Base-by-base conservation (phyloP, 2,888 invertebrate genomes). In the Torymus aiolomorphi region DNA sequence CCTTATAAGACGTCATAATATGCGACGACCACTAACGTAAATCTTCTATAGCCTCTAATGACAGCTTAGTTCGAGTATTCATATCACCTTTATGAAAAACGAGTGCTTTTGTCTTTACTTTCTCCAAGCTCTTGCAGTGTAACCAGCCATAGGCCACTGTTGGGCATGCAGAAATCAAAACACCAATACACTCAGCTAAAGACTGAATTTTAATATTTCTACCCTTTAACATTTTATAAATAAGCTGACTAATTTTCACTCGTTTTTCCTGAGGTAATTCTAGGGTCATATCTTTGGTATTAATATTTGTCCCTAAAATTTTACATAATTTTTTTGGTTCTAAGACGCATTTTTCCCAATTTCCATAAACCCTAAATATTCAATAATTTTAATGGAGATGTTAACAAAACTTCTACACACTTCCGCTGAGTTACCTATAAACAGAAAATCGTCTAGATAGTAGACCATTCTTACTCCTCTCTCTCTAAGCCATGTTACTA, bases 151-250 rank as follows among this genome's bases (percentile, higher is more conserved):
- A 83, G 1, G 77, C 56, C 16, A 82, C 54, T 0, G 80, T 79
- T 16, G 77, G 76, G 49, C 83, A 82, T 8, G 80, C 82, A 12
- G 83, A 71, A 24, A 79, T 62, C 51, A 83, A 49, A 8, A 72
- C 18, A 8, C 80, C 82, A 20, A 82, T 72, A 14, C 52, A 24
- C 14, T 56, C 14, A 11, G n/a, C 69, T 20, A 76, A n/a, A 12
- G 13, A n/a, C n/a, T 20, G 56, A 49, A 66, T 18, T 2, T 20
- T 57, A 13, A 65, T 51, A 1, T n/a, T 59, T 16, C 31, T 61
- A 24, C 14, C 14, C 4, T 16, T 20, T 66, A 57, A 66, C 3
- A 66, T 16, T 11, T 49, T n/a, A 59, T n/a, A n/a, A n/a, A n/a
- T n/a, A n/a, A n/a, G n/a, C n/a, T n/a, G n/a, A n/a, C n/a, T n/a